Evolutionary conservation across 1,140 invertebrate species (phyloP), one percentile per base, ranked within the genome.

Genomic region (Caenorhabditis inopinata): DNA sequence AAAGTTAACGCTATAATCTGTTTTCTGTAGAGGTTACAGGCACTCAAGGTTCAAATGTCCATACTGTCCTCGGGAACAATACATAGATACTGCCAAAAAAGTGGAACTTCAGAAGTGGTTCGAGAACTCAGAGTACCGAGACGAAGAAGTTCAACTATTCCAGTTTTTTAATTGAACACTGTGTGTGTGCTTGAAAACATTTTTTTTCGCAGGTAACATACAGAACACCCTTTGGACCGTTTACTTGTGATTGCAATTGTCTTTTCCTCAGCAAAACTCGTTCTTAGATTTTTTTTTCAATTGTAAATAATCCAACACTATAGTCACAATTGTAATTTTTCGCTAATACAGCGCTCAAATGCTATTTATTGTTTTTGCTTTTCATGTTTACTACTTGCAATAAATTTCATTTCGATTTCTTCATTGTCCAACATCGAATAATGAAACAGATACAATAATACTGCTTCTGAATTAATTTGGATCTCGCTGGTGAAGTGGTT

Each of bases 31-130:
- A 47, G 23, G 25, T 42, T 38, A n/a, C 25, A 75, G 79, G 23
- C 47, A 62, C 42, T 80, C 21, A 16, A 46, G 75, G 14, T 51
- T 81, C 46, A 81, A 81, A 29, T 81, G 80, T 23, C 80, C 80
- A 1, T 81, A 81, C 35, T 81, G 80, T 23, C 80, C 80, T 16
- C 12, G 16, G 18, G 80, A 81, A 16, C 46, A 25, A 38, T 38
- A 21, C 7, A 9, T 35, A 14, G 29, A 76, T 7, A 45, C 46
- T 18, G 38, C 80, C 6, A 76, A 58, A 42, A 11, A 12, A 14
- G 68, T 80, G n/a, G 14, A 53, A 2, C 76, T 80, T 45, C 29
- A 21, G 1, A 42, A 9, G n/a, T 68, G 58, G 58, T 14, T 12
- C 21, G 25, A 68, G n/a, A n/a, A n/a, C 5, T 18, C 5, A 7